Evolutionary conservation across 2,888 invertebrate species (phyloP).

Genomic region (Agrochola circellaris): DNA sequence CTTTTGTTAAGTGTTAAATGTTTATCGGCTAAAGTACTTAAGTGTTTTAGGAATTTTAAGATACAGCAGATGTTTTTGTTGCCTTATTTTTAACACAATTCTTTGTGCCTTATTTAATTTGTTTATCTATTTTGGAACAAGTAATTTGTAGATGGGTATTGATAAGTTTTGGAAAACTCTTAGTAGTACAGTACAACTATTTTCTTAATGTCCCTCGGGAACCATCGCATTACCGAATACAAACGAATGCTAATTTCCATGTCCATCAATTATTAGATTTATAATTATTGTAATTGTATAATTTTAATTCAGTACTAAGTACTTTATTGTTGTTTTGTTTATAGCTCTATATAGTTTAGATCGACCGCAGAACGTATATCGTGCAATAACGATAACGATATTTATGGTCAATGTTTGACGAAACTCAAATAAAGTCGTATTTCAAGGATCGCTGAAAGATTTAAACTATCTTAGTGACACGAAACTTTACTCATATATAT

Average conservation of each 20-base stretch:
- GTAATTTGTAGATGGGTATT: not conserved
- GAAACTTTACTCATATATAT: too few relatives aligned
- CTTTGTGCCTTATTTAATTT: not conserved
- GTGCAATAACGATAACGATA: not conserved
- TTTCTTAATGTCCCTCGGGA: too few relatives aligned
- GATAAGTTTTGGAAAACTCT: not conserved
- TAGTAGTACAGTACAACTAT: too few relatives aligned
- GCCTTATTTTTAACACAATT: not conserved
- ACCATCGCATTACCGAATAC: too few relatives aligned
- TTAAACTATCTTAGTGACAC: not conserved
- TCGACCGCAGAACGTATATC: too few relatives aligned
- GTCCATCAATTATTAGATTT: too few relatives aligned
- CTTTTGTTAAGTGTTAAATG: conserved; percentile 55
- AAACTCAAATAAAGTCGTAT: not conserved
- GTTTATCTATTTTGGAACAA: not conserved
- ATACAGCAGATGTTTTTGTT: not conserved
- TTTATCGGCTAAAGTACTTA: conserved; percentile 30
- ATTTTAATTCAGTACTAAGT: too few relatives aligned
- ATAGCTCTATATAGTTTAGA: too few relatives aligned
- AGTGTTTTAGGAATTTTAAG: conserved; percentile 28
- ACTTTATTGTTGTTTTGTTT: too few relatives aligned
- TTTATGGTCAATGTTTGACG: not conserved
- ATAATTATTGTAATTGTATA: too few relatives aligned
- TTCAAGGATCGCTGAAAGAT: not conserved
- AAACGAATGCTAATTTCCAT: too few relatives aligned